Conservation (phyloP, 2,888 invertebrate species). For the Hypomecis atomaria region DNA sequence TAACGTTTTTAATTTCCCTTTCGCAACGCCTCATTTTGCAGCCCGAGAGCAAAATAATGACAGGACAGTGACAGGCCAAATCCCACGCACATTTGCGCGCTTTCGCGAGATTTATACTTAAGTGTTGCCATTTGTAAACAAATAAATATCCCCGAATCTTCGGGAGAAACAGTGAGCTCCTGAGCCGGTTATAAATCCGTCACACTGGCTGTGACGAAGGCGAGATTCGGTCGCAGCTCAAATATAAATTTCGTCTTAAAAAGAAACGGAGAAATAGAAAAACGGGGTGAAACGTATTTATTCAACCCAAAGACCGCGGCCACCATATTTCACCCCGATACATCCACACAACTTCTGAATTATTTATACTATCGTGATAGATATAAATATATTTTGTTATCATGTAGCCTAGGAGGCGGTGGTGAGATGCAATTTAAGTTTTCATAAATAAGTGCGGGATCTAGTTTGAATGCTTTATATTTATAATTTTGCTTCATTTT, state of each 20-base stretch:
- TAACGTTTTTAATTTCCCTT: conserved; percentile 13
- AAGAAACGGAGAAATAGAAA: conserved; percentile 45
- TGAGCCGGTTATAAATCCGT: conserved; percentile 59
- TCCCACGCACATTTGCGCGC: conserved; percentile 35
- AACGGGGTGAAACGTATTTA: conserved; percentile 61
- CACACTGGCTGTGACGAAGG: conserved; percentile 45
- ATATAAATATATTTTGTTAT: conserved; percentile 65
- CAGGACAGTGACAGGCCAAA: conserved; percentile 38
- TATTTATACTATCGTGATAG: conserved; percentile 73
- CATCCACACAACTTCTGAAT: conserved; percentile 69
- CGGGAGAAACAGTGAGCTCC: conserved; percentile 43
- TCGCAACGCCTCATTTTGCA: conserved; percentile 11
- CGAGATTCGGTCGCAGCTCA: conserved; percentile 40
- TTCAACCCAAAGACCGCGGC: conserved; percentile 58
- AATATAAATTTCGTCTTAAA: conserved; percentile 44
- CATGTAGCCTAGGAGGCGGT: conserved; percentile 32
- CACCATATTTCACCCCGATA: conserved; percentile 72
- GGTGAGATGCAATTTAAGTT: background rate
- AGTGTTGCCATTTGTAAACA: conserved; percentile 46
- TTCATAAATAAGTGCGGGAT: too few relatives aligned
- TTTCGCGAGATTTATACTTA: conserved; percentile 41
- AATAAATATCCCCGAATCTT: conserved; percentile 48
- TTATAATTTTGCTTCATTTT: too few relatives aligned
- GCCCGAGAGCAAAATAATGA: conserved; percentile 33
- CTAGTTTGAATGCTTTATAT: too few relatives aligned